phyloP scores from a whole-genome alignment of 1,140 invertebrate genomes.

The Drosophila navojoa region DNA sequence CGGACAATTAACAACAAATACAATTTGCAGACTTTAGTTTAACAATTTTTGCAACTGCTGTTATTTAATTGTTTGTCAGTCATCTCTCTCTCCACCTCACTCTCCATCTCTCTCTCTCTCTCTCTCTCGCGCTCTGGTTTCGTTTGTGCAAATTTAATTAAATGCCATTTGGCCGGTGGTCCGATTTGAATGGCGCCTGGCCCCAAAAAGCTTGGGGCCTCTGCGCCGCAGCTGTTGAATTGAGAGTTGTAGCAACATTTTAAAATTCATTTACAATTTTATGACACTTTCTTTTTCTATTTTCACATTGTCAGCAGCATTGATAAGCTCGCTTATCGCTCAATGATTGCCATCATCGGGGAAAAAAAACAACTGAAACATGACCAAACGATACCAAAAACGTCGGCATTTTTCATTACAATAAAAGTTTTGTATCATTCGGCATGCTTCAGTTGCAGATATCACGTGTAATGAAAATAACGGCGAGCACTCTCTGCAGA shows the following conservation, averaged over 20 bases:
- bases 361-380: neutral
- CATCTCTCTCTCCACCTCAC: constrained; percentile 21
- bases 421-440: constrained; percentile 1
- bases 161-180: constrained; percentile 58
- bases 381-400: constrained; percentile 27
- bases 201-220: neutral
- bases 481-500: neutral
- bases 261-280: constrained; percentile 49
- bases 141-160: constrained; percentile 63
- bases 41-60: constrained; percentile 60
- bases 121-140: neutral
- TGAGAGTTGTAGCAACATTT: constrained; percentile 27
- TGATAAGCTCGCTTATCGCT: constrained; percentile 57
- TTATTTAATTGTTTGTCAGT: constrained; percentile 65
- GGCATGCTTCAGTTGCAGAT: neutral
- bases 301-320: neutral
- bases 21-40: constrained; percentile 73
- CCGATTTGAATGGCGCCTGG: constrained; percentile 5
- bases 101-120: neutral
- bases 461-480: neutral
- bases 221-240: constrained; percentile 4
- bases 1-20: constrained; percentile 78
- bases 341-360: constrained; percentile 45
- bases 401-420: constrained; percentile 25
- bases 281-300: constrained; percentile 53